Conservation (phyloP, 2,797 vertebrate species). For the Borostomias antarcticus region DNA sequence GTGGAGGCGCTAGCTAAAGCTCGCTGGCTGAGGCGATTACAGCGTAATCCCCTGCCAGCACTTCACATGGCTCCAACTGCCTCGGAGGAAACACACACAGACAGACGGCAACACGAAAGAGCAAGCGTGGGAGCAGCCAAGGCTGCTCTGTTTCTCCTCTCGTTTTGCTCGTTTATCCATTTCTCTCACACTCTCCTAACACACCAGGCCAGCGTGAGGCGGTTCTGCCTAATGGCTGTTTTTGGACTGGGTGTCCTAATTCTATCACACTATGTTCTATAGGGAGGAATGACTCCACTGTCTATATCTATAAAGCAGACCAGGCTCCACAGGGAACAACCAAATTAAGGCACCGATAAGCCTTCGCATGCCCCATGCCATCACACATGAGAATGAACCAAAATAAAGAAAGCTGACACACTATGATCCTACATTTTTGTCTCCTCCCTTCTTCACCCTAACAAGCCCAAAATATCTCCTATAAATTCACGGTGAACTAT, state of each 20-base stretch:
- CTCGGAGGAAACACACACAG: slow-evolving; percentile 8
- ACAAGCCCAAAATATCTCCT: background rate
- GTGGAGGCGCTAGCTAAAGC: slow-evolving; percentile 34
- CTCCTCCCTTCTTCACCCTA: background rate
- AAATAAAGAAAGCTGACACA: background rate
- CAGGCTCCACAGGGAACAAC: background rate
- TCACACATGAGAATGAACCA: background rate
- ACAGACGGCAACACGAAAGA: background rate
- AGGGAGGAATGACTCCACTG: background rate
- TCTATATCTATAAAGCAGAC: background rate
- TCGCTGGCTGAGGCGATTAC: slow-evolving; percentile 31
- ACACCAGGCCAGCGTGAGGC: no score
- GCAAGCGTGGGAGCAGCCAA: background rate
- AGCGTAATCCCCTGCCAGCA: slow-evolving; percentile 27
- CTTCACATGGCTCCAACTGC: slow-evolving; percentile 21
- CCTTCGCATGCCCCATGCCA: background rate
- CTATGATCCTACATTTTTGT: background rate
- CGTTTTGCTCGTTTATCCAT: background rate
- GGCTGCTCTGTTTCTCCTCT: background rate
- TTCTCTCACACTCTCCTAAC: background rate
- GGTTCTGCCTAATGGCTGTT: no score
- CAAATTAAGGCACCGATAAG: background rate
- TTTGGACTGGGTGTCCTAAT: background rate
- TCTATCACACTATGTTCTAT: background rate
- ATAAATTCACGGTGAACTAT: background rate